Percentiles rank a stretch among this genome's conserved stretches.
Conservation (phyloP, 2,888 invertebrate genomes). For the Tiphia femorata region DNA sequence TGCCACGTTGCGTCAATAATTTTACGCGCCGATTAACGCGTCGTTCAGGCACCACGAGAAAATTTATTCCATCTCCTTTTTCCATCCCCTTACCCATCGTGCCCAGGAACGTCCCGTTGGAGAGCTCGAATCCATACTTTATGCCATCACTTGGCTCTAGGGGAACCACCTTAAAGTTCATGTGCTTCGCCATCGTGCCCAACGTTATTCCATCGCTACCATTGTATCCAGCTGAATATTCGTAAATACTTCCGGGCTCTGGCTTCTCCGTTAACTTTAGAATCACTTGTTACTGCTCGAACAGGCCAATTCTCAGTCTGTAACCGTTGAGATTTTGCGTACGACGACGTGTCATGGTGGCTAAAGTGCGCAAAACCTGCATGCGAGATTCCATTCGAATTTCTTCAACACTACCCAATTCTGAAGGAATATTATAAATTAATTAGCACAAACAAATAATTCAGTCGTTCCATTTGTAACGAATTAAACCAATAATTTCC, state of each 20-base stretch:
- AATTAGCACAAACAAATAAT: background rate
- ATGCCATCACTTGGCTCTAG: slow-evolving; percentile 46
- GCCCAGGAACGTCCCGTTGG: slow-evolving; percentile 45
- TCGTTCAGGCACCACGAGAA: too few relatives aligned
- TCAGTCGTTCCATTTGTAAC: too few relatives aligned
- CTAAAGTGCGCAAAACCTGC: slow-evolving; percentile 12
- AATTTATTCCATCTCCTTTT: too few relatives aligned
- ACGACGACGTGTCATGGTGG: slow-evolving; percentile 6
- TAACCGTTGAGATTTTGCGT: slow-evolving; percentile 59
- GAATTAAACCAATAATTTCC: too few relatives aligned
- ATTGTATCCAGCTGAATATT: slow-evolving; percentile 41
- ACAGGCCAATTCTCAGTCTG: slow-evolving; percentile 61
- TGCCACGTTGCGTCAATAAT: too few relatives aligned
- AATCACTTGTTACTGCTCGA: slow-evolving; percentile 30
- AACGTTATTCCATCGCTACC: slow-evolving; percentile 66
- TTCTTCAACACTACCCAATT: slow-evolving; percentile 19
- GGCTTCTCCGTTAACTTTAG: background rate
- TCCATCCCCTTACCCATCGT: slow-evolving; percentile 51
- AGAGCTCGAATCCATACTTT: slow-evolving; percentile 41
- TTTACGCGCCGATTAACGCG: too few relatives aligned
- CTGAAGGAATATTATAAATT: slow-evolving; percentile 21
- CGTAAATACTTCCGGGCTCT: background rate
- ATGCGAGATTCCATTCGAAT: slow-evolving; percentile 5
- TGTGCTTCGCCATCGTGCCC: slow-evolving; percentile 53
- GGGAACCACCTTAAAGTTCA: slow-evolving; percentile 61